Conservation (phyloP, 2,888 invertebrate genomes). For the Meteorus colon region DNA sequence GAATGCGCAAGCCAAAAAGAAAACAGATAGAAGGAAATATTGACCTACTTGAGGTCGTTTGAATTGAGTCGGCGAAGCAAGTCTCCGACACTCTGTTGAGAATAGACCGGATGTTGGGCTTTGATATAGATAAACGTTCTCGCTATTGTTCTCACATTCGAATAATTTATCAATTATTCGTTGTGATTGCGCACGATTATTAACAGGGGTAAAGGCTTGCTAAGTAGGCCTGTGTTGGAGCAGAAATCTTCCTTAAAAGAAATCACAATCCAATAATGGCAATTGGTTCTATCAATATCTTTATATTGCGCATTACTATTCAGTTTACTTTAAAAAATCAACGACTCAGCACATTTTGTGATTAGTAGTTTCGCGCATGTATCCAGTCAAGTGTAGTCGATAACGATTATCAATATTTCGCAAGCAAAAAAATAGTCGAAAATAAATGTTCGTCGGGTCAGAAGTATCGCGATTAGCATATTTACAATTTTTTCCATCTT, state of each 20-base stretch:
- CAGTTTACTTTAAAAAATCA: not conserved
- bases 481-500: conserved; percentile 14
- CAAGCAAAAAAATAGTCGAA: not conserved
- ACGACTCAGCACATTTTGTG: not conserved
- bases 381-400: not conserved
- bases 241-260: not conserved
- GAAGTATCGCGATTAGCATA: conserved; percentile 1
- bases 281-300: not conserved
- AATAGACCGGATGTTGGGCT: conserved; percentile 59
- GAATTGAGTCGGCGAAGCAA: conserved; percentile 33
- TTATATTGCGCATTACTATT: not conserved
- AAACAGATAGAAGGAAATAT: conserved; percentile 47
- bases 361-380: not conserved
- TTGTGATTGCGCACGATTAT: conserved; percentile 37
- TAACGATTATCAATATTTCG: conserved; percentile 3
- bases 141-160: conserved; percentile 61
- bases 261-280: not conserved
- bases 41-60: conserved; percentile 50
- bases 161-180: conserved; percentile 60
- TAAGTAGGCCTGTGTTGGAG: not conserved
- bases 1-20: conserved; percentile 10
- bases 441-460: not conserved
- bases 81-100: conserved; percentile 36
- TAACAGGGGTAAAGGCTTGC: not conserved
- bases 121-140: conserved; percentile 59